Conservation (phyloP, 2,113 vertebrate species). For the Oreochromis aureus region DNA sequence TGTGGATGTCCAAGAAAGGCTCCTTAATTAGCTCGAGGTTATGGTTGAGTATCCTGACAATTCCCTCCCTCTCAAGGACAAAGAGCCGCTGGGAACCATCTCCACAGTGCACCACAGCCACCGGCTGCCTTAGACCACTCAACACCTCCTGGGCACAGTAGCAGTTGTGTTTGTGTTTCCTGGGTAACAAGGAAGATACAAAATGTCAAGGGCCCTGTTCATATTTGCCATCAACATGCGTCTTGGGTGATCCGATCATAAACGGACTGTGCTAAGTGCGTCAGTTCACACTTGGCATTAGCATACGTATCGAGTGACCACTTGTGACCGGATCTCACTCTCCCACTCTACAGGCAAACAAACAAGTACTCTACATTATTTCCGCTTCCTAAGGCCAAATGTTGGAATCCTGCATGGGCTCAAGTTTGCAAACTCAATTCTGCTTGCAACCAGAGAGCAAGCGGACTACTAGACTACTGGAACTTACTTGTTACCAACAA, state of each 20-base stretch:
- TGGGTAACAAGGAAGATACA: conserved; percentile 69
- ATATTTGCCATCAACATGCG: not conserved
- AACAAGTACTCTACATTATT: not conserved
- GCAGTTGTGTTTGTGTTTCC: conserved; percentile 98
- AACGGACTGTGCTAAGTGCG: not conserved
- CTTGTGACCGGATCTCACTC: not conserved
- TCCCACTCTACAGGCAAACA: not conserved
- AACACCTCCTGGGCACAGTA: conserved; percentile 94
- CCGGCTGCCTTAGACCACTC: conserved; percentile 87
- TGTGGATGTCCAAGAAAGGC: conserved; percentile 97
- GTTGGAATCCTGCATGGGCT: not conserved
- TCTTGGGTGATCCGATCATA: not conserved
- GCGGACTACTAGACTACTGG: not conserved
- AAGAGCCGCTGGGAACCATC: conserved; percentile 96
- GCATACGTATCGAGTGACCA: not conserved
- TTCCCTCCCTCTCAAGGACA: conserved; percentile 95
- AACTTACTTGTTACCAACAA: not conserved
- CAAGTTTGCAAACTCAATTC: not conserved
- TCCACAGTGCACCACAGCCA: conserved; percentile 84
- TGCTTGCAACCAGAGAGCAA: not conserved
- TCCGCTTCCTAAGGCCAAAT: not conserved
- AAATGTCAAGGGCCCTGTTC: conserved; percentile 24
- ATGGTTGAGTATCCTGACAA: conserved; percentile 86
- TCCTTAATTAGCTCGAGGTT: conserved; percentile 90
- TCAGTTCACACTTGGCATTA: not conserved